Evolutionary conservation across 2,888 invertebrate species (phyloP), one percentile per base, ranked within the genome.

Genomic region (Drosophila crucigera): DNA sequence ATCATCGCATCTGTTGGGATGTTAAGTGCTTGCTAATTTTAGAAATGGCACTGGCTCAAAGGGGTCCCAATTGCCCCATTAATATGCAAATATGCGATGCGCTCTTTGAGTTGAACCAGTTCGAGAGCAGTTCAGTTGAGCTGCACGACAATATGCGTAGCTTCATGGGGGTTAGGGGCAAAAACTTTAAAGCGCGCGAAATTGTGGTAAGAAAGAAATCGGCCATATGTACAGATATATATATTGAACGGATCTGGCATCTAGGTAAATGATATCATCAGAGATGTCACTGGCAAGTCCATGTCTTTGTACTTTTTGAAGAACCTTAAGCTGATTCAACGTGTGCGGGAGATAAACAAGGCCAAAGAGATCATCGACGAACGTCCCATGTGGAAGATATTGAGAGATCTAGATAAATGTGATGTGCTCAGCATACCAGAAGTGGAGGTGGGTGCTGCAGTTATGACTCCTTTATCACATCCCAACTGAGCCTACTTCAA

Each of bases 21-120:
- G 11, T 47, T n/a, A 14, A 35, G 1, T 19, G 4, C 16, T 39
- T 22, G 58, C 3, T 4, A 4, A 16, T 3, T 1, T 1, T 50
- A 81, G 69, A 58, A 11, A 54, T 76, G 60, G 71, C 53, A 4
- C 3, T 83, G 78, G 67, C 19, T 49, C 69, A 53, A 73, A 82
- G 50, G 33, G 86, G 87, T 4, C 74, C 78, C 0, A 90, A 78
- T 60, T 91, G 92, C 5, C 82, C 85, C 0, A 91, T 91, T 1
- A 92, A 90, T 66, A 62, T 92, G 67, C 93, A 93, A 78, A 89
- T 92, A 4, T 93, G 93, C 61, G 92, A 93, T 79, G 92, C 91
- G 0, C 68, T 91, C 0, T 93, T 92, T 43, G 91, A 93, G 33
- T 65, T 92, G 3, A 93, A 93, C 39, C 81, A 84, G 54, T 92